Conservation (phyloP, 2,113 vertebrate genomes). For the Macquaria australasica region DNA sequence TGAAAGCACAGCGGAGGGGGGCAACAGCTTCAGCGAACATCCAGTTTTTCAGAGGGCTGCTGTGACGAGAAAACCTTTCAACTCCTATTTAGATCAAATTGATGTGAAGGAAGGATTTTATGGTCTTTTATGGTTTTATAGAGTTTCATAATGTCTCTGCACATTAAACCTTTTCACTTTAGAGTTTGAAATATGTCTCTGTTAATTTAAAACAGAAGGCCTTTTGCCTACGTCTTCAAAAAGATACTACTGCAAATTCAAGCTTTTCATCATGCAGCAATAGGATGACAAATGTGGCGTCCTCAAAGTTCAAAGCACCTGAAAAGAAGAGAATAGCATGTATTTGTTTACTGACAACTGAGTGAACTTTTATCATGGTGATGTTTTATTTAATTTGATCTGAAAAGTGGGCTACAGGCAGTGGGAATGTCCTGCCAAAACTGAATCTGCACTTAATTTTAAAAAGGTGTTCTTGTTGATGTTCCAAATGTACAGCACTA, state of each 20-base stretch:
- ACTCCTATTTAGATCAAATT: constrained; percentile 25
- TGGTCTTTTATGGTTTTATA: constrained; percentile 22
- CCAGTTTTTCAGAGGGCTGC: not conserved
- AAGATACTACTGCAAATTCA: constrained; percentile 14
- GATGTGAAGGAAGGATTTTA: not conserved
- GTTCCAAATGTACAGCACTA: constrained; percentile 51
- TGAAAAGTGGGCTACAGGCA: constrained; percentile 6
- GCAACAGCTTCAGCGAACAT: not conserved
- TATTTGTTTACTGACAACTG: constrained; percentile 32
- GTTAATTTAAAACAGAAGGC: not conserved
- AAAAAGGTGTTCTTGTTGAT: constrained; percentile 34
- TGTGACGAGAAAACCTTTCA: constrained; percentile 20
- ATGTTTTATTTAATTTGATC: constrained; percentile 42
- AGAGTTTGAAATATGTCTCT: constrained; percentile 6
- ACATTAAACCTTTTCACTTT: constrained; percentile 1
- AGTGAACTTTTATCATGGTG: constrained; percentile 47
- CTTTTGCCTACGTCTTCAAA: not conserved
- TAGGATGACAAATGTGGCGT: constrained; percentile 34
- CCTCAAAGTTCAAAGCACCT: constrained; percentile 28
- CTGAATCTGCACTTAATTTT: constrained; percentile 41
- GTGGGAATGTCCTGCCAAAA: constrained; percentile 27
- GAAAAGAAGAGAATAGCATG: constrained; percentile 26
- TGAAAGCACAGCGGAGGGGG: constrained; percentile 21
- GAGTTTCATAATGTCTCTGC: constrained; percentile 17
- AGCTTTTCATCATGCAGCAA: constrained; percentile 51